A percentile compares a stretch with the other conserved stretches of the same genome.
phyloP scores from a whole-genome alignment of 2,888 invertebrate genomes.

The Pelosia muscerda region DNA sequence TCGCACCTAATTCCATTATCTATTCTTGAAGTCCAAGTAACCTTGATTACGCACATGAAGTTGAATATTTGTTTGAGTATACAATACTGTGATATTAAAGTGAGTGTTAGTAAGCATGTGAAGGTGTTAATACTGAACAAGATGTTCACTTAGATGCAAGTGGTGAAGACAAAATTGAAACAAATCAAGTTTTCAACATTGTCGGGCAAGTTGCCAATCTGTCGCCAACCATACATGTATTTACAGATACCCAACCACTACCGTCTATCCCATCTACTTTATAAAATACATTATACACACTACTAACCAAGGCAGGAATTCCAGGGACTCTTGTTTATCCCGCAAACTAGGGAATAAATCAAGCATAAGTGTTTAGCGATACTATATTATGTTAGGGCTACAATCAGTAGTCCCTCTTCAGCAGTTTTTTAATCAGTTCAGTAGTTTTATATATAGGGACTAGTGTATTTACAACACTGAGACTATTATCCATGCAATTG shows the following conservation, averaged over 20 bases:
- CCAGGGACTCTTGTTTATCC: constrained; percentile 92
- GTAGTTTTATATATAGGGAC: constrained; percentile 28
- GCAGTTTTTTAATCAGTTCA: constrained; percentile 38
- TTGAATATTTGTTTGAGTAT: constrained; percentile 58
- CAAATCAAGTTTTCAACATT: constrained; percentile 48
- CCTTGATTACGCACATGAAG: constrained; percentile 65
- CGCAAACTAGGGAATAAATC: constrained; percentile 90
- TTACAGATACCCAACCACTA: constrained; percentile 56
- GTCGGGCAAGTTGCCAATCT: constrained; percentile 47
- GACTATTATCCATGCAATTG: constrained; percentile 35
- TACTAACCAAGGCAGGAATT: constrained; percentile 94
- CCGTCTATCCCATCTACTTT: constrained; percentile 62
- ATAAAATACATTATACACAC: constrained; percentile 77
- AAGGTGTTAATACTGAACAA: constrained; percentile 59
- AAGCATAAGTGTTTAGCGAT: constrained; percentile 77
- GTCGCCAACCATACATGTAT: constrained; percentile 46
- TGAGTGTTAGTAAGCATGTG: constrained; percentile 82
- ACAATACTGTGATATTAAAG: constrained; percentile 68
- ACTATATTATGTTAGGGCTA: constrained; percentile 52
- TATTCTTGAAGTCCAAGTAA: constrained; percentile 86
- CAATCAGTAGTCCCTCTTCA: constrained; percentile 31
- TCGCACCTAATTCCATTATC: constrained; percentile 83
- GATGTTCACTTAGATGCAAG: constrained; percentile 44
- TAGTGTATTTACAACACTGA: constrained; percentile 20
- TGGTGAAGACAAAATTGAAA: constrained; percentile 53